phyloP scores from a whole-genome alignment of 1,140 invertebrate species.

The Portunus trituberculatus region DNA sequence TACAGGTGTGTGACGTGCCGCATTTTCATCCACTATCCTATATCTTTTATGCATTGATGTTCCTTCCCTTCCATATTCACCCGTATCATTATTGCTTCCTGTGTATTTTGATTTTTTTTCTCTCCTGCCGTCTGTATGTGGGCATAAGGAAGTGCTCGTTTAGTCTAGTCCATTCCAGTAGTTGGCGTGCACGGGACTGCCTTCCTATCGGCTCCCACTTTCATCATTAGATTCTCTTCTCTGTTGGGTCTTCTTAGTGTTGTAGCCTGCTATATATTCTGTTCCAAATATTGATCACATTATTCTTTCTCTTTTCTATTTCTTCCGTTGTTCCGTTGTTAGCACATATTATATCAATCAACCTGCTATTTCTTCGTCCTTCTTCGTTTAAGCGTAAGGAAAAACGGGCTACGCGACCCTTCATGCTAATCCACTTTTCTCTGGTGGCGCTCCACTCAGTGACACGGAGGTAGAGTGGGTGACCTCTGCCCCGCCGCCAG shows the following conservation, averaged over 20 bases:
- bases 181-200: too few relatives aligned
- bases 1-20: not conserved
- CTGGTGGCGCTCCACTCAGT: not conserved
- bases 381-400: not conserved
- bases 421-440: not conserved
- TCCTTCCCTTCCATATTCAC: not conserved
- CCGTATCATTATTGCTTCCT: not conserved
- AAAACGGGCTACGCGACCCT: not conserved
- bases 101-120: not conserved
- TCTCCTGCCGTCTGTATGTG: not conserved
- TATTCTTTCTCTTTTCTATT: too few relatives aligned
- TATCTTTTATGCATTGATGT: not conserved
- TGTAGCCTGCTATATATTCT: too few relatives aligned
- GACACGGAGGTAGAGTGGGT: not conserved
- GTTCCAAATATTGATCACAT: too few relatives aligned
- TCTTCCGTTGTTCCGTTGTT: too few relatives aligned
- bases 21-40: not conserved
- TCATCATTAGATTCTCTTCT: too few relatives aligned
- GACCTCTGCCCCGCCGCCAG: not conserved
- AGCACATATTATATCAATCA: not conserved
- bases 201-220: too few relatives aligned
- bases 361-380: not conserved
- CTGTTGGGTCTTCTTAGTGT: too few relatives aligned
- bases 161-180: too few relatives aligned
- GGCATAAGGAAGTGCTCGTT: not conserved